Evolutionary conservation across 2,888 invertebrate species (phyloP).

Genomic region (Boloria selene): DNA sequence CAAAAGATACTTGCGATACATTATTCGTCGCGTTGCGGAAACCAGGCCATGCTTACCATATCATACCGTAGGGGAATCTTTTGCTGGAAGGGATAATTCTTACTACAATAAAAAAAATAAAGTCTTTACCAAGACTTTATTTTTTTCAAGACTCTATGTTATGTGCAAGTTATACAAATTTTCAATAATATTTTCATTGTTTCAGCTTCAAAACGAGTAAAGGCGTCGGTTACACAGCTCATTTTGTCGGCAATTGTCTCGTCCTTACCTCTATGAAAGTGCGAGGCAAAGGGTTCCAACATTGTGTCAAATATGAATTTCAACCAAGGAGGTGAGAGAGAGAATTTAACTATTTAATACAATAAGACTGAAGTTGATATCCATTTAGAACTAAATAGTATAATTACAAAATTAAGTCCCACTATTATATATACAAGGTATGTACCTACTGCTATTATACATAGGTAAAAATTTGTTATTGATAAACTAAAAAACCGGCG

Average conservation of each 20-base stretch:
- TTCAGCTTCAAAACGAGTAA: slow-evolving; percentile 98
- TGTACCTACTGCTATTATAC: no score
- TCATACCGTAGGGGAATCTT: no score
- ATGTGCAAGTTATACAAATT: not conserved
- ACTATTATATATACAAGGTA: no score
- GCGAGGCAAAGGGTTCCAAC: slow-evolving; percentile 99
- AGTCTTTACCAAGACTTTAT: not conserved
- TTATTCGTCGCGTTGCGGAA: no score
- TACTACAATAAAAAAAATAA: not conserved
- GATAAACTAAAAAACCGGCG: no score
- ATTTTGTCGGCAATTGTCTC: slow-evolving; percentile 99
- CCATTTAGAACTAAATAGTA: not conserved
- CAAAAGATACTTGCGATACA: no score
- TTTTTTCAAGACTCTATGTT: not conserved
- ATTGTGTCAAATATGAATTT: slow-evolving; percentile 99
- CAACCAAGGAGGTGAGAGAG: slow-evolving; percentile 89
- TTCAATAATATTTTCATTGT: not conserved
- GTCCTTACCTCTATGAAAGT: slow-evolving; percentile 99
- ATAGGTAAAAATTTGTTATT: no score
- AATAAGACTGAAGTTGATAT: not conserved
- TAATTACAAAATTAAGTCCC: no score
- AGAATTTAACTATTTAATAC: not conserved
- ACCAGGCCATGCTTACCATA: no score
- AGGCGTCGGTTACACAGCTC: slow-evolving; percentile 99
- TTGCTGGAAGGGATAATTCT: no score